These are phyloP conservation scores for Hirtodrosophila trivittata DNA, from an alignment of 2,888 invertebrate species.

Conservation along the genomic window DNA sequence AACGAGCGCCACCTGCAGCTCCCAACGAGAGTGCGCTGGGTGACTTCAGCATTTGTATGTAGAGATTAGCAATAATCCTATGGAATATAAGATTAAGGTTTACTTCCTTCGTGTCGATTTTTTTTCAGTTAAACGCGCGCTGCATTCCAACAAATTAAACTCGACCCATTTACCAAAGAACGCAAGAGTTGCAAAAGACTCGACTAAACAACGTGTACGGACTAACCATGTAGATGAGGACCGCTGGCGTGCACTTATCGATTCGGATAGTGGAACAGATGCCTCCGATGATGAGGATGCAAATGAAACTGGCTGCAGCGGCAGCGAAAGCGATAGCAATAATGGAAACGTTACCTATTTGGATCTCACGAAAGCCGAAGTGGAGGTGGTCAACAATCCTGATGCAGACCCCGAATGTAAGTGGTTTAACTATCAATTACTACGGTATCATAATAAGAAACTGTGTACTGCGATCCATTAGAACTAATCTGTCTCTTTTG, in stretches of 20 bases:
- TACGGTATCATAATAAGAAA: neutral
- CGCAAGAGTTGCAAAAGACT: constrained; percentile 18
- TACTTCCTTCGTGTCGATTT: too few species aligned
- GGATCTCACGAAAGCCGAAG: constrained; percentile 77
- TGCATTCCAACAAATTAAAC: constrained; percentile 70
- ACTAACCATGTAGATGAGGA: constrained; percentile 56
- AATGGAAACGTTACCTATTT: constrained; percentile 72
- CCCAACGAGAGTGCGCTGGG: constrained; percentile 71
- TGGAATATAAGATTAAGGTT: too few species aligned
- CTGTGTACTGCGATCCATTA: too few species aligned
- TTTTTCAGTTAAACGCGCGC: constrained; percentile 40
- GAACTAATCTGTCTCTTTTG: too few species aligned
- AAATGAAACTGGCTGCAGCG: constrained; percentile 49
- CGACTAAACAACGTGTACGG: constrained; percentile 9
- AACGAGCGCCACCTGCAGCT: constrained; percentile 9
- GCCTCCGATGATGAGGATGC: constrained; percentile 78
- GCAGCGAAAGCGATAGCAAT: neutral
- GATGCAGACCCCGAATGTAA: neutral
- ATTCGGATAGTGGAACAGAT: constrained; percentile 63
- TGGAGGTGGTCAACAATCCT: constrained; percentile 64
- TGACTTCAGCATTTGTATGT: constrained; percentile 81
- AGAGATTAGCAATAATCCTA: neutral
- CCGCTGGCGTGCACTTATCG: constrained; percentile 67
- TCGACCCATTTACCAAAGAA: constrained; percentile 74
- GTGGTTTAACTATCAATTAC: too few species aligned